Percentiles rank a stretch among this genome's conserved stretches.
phyloP scores from a whole-genome alignment of 2,888 invertebrate genomes.

The Plagiodera versicolora region DNA sequence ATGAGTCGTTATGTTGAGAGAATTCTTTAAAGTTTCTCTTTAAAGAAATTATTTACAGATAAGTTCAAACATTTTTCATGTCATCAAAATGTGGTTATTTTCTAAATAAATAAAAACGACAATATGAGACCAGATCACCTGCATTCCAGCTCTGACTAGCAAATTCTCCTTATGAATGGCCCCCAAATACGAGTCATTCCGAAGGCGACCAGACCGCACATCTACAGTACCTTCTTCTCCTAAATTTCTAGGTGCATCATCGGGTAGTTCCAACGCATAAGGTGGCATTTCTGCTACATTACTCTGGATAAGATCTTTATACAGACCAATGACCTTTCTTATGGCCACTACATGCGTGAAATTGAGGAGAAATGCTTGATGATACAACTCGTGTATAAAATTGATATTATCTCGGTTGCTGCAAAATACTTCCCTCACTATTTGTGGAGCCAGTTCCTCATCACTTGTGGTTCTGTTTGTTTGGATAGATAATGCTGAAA shows the following conservation, averaged over 20 bases:
- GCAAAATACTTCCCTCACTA: slow-evolving; percentile 87
- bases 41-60: too few species aligned
- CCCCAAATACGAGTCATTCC: slow-evolving; percentile 85
- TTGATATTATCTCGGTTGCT: slow-evolving; percentile 88
- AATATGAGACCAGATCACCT: too few species aligned
- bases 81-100: too few species aligned
- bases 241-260: slow-evolving; percentile 47
- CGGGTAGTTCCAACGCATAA: slow-evolving; percentile 74
- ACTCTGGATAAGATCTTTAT: slow-evolving; percentile 93
- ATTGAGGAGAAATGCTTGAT: slow-evolving; percentile 89
- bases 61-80: too few species aligned
- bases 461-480: slow-evolving; percentile 50
- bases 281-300: slow-evolving; percentile 78
- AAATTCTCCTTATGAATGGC: slow-evolving; percentile 80
- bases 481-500: slow-evolving; percentile 50
- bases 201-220: slow-evolving; percentile 58
- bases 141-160: slow-evolving; percentile 79
- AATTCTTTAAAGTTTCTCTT: too few species aligned
- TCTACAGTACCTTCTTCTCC: slow-evolving; percentile 28
- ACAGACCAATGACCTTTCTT: slow-evolving; percentile 85
- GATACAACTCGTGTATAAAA: slow-evolving; percentile 90
- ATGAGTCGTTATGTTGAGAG: too few species aligned
- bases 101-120: too few species aligned
- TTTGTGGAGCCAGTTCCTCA: slow-evolving; percentile 58
- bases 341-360: slow-evolving; percentile 85